Conservation (phyloP, 2,113 vertebrate species). For the Paramisgurnus dabryanus region DNA sequence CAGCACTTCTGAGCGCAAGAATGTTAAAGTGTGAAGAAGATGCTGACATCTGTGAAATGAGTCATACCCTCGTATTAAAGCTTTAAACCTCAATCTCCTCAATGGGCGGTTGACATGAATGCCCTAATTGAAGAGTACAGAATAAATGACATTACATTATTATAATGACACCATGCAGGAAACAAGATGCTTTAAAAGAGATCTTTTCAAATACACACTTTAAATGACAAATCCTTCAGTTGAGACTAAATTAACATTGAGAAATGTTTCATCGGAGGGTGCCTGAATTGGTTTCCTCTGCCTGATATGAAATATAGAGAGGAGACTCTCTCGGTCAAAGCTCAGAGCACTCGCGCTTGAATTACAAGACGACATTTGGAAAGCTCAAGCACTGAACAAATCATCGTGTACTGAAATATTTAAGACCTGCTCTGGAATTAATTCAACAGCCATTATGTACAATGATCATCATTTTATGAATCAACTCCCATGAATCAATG, state of each 20-base stretch:
- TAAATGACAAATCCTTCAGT: conserved; percentile 3
- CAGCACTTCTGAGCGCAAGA: no score
- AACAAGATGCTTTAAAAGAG: conserved; percentile 16
- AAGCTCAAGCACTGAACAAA: background rate
- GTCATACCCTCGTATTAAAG: background rate
- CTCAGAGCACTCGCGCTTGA: conserved; percentile 12
- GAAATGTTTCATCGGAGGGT: conserved; percentile 1
- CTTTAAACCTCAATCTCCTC: background rate
- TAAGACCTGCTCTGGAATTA: conserved; percentile 19
- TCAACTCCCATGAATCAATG: conserved; percentile 7
- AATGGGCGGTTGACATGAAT: conserved; percentile 16
- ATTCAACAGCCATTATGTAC: conserved; percentile 15
- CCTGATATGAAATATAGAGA: conserved; percentile 29
- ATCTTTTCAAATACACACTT: conserved; percentile 4
- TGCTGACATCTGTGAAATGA: background rate
- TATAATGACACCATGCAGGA: conserved; percentile 1
- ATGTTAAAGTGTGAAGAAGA: no score
- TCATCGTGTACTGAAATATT: conserved; percentile 38
- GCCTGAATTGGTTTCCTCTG: conserved; percentile 27
- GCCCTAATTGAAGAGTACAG: conserved; percentile 6
- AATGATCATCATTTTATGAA: conserved; percentile 22
- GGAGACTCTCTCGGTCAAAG: conserved; percentile 31
- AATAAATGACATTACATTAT: conserved; percentile 18
- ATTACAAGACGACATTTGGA: conserved; percentile 30
- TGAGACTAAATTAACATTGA: conserved; percentile 15